These are phyloP conservation scores for Microctenopoma steveboyesi DNA, from an alignment of 2,797 vertebrate genomes.

Conservation along the genomic window DNA sequence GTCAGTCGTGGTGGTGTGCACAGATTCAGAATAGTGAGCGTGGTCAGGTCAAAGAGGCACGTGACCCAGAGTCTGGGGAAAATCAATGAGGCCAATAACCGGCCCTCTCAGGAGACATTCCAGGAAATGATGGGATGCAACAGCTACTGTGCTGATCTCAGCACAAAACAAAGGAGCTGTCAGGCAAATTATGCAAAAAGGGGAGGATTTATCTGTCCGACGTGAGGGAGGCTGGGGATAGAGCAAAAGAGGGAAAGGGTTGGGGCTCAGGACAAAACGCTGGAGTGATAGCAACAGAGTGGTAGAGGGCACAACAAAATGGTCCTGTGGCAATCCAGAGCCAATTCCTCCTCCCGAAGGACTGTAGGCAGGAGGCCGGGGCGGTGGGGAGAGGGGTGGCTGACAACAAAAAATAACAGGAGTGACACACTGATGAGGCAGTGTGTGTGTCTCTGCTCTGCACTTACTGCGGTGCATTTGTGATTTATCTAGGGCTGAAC, in stretches of 20 bases:
- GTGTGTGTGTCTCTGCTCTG: conserved; percentile 21
- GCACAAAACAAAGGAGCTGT: conserved; percentile 70
- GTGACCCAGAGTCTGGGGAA: conserved; percentile 21
- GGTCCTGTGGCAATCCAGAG: conserved; percentile 37
- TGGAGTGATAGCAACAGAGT: conserved; percentile 41
- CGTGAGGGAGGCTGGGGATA: conserved; percentile 29
- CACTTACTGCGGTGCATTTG: conserved; percentile 2
- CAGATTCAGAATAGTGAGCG: conserved; percentile 45
- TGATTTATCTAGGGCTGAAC: conserved; percentile 7
- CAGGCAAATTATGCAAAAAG: conserved; percentile 73
- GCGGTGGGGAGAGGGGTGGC: neutral
- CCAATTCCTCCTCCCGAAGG: conserved; percentile 30
- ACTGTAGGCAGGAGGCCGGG: conserved; percentile 14
- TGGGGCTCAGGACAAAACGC: conserved; percentile 46
- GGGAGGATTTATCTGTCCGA: conserved; percentile 53
- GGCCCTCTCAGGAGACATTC: conserved; percentile 46
- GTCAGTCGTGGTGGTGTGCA: conserved; percentile 21
- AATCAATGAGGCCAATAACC: conserved; percentile 70
- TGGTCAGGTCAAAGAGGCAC: conserved; percentile 52
- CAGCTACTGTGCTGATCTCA: conserved; percentile 69
- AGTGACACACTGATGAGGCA: conserved; percentile 3
- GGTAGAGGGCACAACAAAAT: conserved; percentile 45
- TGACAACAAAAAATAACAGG: neutral
- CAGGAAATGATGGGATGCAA: conserved; percentile 71
- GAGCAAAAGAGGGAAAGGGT: conserved; percentile 21